Conservation (phyloP, 2,113 vertebrate species). For the Nymphicus hollandicus region DNA sequence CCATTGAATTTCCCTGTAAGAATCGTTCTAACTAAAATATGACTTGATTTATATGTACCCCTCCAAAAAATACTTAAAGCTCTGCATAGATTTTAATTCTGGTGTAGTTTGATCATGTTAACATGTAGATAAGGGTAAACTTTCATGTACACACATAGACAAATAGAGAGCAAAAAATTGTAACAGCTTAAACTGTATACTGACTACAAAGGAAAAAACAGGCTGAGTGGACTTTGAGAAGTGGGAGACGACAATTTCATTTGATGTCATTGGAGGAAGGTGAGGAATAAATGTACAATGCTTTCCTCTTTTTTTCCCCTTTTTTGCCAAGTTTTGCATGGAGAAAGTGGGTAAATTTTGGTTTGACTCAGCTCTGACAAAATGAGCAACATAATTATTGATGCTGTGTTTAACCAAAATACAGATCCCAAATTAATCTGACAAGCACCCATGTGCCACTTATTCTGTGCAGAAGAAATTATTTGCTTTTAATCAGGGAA, state of each 20-base stretch:
- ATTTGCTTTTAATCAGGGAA: not conserved
- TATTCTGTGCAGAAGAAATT: not conserved
- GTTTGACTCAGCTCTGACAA: not conserved
- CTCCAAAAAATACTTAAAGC: not conserved
- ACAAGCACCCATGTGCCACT: not conserved
- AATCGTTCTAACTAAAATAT: not conserved
- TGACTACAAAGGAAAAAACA: not conserved
- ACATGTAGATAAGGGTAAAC: fast-evolving
- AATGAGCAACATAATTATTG: not conserved
- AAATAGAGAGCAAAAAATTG: not conserved
- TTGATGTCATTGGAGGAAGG: not conserved
- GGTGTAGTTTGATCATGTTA: fast-evolving
- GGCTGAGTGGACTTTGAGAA: not conserved
- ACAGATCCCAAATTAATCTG: not conserved
- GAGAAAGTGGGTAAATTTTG: not conserved
- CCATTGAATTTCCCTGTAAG: not conserved
- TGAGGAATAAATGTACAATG: not conserved
- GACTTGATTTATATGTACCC: not conserved
- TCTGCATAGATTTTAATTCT: not conserved
- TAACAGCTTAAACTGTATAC: not conserved
- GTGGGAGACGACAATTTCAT: not conserved
- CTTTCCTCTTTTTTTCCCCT: not conserved
- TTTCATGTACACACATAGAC: not conserved
- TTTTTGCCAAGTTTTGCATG: not conserved
- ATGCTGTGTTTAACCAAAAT: not conserved